Conservation (phyloP, 2,888 invertebrate genomes). For the Isotomurus palustris region DNA sequence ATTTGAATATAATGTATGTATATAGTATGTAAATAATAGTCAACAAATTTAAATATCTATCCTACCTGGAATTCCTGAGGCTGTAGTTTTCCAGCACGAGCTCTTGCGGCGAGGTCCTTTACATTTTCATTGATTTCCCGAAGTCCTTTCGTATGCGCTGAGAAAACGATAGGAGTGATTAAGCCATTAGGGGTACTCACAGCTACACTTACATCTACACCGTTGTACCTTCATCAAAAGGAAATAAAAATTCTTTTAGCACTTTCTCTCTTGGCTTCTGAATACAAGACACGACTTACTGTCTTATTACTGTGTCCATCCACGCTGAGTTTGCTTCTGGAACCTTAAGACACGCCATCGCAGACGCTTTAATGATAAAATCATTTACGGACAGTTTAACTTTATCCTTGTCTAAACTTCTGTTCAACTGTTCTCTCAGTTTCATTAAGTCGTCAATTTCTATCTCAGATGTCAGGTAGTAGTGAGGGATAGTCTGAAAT, state of each 20-base stretch:
- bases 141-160: constrained; percentile 84
- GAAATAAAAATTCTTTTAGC: too few species aligned
- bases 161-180: constrained; percentile 92
- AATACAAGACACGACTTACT: constrained; percentile 60
- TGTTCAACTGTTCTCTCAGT: constrained; percentile 73
- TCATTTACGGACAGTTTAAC: constrained; percentile 92
- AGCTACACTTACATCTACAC: constrained; percentile 94
- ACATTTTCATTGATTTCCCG: constrained; percentile 74
- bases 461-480: constrained; percentile 83
- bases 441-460: constrained; percentile 70
- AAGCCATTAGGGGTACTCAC: constrained; percentile 92
- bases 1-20: too few species aligned
- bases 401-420: constrained; percentile 68
- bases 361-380: constrained; percentile 90
- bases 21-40: too few species aligned
- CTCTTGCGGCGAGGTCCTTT: constrained; percentile 75
- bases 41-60: too few species aligned
- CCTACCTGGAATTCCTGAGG: constrained; percentile 85
- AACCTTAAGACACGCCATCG: constrained; percentile 79
- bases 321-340: constrained; percentile 93
- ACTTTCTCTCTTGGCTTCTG: too few species aligned
- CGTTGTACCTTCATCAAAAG: constrained; percentile 62
- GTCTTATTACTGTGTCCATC: constrained; percentile 87
- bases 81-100: constrained; percentile 80
- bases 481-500: constrained; percentile 84